These are phyloP conservation scores for Propsilocerus akamusi DNA, from an alignment of 1,140 invertebrate species.

Conservation along the genomic window DNA sequence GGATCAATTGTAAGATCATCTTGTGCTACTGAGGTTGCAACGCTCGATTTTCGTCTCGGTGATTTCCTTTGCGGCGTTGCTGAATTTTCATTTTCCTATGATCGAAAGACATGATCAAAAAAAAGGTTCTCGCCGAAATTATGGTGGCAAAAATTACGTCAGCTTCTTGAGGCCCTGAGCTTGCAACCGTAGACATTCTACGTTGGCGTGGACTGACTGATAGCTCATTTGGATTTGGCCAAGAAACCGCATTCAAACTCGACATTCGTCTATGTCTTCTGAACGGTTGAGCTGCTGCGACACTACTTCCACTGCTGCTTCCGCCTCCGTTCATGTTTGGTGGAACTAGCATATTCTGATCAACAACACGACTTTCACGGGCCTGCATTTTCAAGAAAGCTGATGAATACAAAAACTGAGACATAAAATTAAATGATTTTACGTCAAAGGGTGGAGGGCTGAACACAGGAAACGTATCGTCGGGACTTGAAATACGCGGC, in stretches of 20 bases:
- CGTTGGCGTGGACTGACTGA: not conserved
- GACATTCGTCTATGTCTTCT: conserved; percentile 19
- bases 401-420: too few species aligned
- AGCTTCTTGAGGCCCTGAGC: not conserved
- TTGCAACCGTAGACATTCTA: not conserved
- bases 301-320: not conserved
- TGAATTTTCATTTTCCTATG: not conserved
- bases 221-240: conserved; percentile 8
- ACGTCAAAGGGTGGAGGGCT: conserved; percentile 46
- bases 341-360: conserved; percentile 1
- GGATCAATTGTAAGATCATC: not conserved
- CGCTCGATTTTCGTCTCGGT: not conserved
- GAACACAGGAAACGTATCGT: conserved; percentile 68
- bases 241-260: conserved; percentile 22
- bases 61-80: not conserved
- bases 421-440: not conserved
- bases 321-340: not conserved
- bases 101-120: too few species aligned
- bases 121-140: too few species aligned
- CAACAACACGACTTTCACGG: not conserved
- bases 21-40: not conserved
- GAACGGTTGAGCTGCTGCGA: not conserved
- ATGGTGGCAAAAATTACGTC: not conserved
- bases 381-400: not conserved
- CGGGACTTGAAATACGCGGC: conserved; percentile 36